Conservation (phyloP, 1,140 invertebrate species). For the Pseudobourletiella spinata region DNA sequence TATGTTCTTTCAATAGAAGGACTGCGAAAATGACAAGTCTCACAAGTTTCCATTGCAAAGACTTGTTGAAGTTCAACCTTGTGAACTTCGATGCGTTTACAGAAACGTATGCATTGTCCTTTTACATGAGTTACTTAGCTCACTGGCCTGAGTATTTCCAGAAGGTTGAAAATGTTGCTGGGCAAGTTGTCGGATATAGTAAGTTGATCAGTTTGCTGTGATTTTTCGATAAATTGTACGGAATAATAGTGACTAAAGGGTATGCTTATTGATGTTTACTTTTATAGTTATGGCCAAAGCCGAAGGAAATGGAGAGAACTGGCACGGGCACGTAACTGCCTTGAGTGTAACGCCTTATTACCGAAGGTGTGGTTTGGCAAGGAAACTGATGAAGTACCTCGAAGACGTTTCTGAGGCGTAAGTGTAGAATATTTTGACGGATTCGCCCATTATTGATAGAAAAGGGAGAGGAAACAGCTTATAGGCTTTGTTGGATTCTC, state of each 20-base stretch:
- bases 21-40: conserved; percentile 87
- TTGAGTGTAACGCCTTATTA: conserved; percentile 93
- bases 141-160: conserved; percentile 99
- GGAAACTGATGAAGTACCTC: conserved; percentile 85
- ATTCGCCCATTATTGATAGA: not conserved
- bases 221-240: too few relatives aligned
- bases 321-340: conserved; percentile 98
- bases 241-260: too few relatives aligned
- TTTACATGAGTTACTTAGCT: conserved; percentile 95
- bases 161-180: conserved; percentile 86
- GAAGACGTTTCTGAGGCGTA: conserved; percentile 96
- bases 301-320: conserved; percentile 87
- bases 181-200: conserved; percentile 98
- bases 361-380: conserved; percentile 80
- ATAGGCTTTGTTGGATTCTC: too few relatives aligned
- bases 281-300: conserved; percentile 95
- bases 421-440: conserved; percentile 1
- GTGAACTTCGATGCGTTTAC: conserved; percentile 94
- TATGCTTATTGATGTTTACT: not conserved
- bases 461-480: not conserved
- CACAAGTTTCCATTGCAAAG: conserved; percentile 83
- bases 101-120: conserved; percentile 94
- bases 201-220: too few relatives aligned
- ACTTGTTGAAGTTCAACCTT: conserved; percentile 92
- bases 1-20: too few relatives aligned